These are phyloP conservation scores for Rhincodon typus DNA, from an alignment of 2,797 vertebrate genomes.

Conservation along the genomic window DNA sequence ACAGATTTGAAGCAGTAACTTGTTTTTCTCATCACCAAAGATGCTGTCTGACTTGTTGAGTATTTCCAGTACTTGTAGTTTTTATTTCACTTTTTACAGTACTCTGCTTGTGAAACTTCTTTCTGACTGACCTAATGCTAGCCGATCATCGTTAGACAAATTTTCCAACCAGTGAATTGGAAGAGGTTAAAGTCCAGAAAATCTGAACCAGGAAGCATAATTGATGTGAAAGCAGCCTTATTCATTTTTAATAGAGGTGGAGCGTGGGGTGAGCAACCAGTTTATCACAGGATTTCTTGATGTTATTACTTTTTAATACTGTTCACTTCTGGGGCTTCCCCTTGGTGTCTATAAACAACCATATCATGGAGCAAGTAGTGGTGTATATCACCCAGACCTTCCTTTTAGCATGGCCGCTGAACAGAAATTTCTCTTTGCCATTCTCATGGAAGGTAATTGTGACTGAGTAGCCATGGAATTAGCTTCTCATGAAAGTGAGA, in stretches of 20 bases:
- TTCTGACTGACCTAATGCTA: too few species aligned
- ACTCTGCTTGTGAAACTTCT: too few species aligned
- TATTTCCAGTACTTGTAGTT: too few species aligned
- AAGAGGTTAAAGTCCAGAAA: too few species aligned
- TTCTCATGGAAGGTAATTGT: not conserved
- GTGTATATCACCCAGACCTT: not conserved
- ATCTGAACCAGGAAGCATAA: not conserved
- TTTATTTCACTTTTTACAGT: too few species aligned
- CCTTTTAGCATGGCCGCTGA: not conserved
- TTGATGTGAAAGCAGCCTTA: not conserved
- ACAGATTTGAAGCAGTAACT: too few species aligned
- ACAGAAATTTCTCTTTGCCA: not conserved
- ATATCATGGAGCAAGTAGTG: not conserved
- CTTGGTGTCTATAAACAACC: not conserved
- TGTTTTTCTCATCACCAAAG: too few species aligned
- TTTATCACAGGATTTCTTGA: not conserved
- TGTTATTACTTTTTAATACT: conserved; percentile 6
- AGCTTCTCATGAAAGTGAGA: not conserved
- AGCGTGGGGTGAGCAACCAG: not conserved
- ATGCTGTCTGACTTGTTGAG: too few species aligned
- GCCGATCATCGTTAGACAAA: too few species aligned
- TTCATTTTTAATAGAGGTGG: not conserved
- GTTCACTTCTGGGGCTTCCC: not conserved
- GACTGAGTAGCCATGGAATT: not conserved
- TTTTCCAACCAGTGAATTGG: too few species aligned